phyloP scores from a whole-genome alignment of 2,797 vertebrate genomes.

The Myioborus miniatus region DNA sequence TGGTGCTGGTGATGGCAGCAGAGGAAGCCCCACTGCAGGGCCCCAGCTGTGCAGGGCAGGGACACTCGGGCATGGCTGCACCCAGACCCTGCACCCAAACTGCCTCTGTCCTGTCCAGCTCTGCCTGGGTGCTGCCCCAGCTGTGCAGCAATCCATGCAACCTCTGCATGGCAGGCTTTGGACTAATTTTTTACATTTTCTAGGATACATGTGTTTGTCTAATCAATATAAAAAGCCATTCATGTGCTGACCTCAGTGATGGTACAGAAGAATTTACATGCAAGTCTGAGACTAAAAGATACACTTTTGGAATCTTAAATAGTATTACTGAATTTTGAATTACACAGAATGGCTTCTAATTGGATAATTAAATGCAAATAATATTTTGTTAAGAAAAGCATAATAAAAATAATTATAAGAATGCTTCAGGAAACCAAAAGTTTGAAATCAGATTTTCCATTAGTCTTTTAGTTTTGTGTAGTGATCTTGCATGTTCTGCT shows the following conservation, averaged over 20 bases:
- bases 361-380: not conserved
- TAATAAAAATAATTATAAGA: not conserved
- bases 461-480: not conserved
- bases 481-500: not conserved
- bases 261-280: not conserved
- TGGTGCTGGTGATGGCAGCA: not conserved
- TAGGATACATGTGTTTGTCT: not conserved
- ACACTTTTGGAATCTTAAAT: not conserved
- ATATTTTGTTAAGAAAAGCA: not conserved
- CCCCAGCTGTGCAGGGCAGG: not conserved
- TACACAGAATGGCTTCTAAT: not conserved
- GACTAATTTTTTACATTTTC: not conserved
- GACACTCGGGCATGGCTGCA: rapidly evolving
- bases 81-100: no score
- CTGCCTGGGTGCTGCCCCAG: not conserved
- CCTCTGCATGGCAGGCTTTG: not conserved
- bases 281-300: not conserved
- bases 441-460: not conserved
- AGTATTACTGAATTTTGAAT: not conserved
- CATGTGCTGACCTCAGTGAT: not conserved
- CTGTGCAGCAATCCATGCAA: not conserved
- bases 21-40: not conserved
- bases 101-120: not conserved
- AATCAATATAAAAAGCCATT: not conserved
- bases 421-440: not conserved